Conservation (phyloP, 2,888 invertebrate genomes). For the Parnassius mnemosyne region DNA sequence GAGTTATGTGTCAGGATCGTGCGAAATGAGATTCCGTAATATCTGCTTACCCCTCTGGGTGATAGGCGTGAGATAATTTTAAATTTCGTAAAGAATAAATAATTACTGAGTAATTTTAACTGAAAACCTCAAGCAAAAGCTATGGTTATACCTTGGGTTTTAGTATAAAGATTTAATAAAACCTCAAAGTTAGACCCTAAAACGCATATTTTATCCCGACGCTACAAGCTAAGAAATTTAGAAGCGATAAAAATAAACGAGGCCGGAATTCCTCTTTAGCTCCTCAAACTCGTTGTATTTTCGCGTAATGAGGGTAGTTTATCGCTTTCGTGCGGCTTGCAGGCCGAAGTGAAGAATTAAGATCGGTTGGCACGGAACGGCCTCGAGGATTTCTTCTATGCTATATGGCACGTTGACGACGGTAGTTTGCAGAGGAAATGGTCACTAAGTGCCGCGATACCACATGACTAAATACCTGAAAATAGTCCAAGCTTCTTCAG, state of each 20-base stretch:
- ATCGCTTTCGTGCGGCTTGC: conserved; percentile 35
- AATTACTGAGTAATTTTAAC: too few species aligned
- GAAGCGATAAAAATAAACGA: conserved; percentile 30
- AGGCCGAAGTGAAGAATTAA: conserved; percentile 33
- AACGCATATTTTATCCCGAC: conserved; percentile 16
- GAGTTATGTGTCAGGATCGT: too few species aligned
- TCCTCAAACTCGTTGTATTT: conserved; percentile 31
- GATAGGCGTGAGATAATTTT: too few species aligned
- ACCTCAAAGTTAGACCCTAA: not conserved
- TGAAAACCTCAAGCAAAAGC: not conserved
- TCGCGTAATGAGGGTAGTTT: conserved; percentile 35
- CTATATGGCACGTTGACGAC: conserved; percentile 11
- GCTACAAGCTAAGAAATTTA: conserved; percentile 29
- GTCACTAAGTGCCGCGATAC: conserved; percentile 23
- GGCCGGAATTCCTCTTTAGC: conserved; percentile 30
- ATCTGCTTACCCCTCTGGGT: too few species aligned
- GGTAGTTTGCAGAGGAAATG: conserved; percentile 15
- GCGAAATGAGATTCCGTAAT: too few species aligned
- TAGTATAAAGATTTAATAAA: conserved; percentile 14
- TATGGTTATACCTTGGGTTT: not conserved
- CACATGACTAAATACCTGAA: too few species aligned
- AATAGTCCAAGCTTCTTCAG: too few species aligned
- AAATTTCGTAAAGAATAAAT: too few species aligned
- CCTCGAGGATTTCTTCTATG: conserved; percentile 21
- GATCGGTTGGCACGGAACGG: conserved; percentile 30